Base-by-base conservation (phyloP, 2,113 vertebrate genomes). In the Athene noctua region DNA sequence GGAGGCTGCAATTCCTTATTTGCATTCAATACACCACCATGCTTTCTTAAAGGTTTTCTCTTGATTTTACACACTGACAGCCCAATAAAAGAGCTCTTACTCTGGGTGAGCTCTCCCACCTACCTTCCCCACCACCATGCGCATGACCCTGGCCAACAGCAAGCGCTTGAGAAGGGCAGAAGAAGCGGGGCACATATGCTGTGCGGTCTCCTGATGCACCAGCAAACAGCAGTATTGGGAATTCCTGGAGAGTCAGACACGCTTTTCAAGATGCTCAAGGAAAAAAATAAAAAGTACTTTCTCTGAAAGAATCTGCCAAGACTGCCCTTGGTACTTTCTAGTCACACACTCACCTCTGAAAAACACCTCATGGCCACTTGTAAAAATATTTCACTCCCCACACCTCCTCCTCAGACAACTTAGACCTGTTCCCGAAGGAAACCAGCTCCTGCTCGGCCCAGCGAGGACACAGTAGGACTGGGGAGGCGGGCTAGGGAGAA, bases 41-140 rank as follows among this genome's bases (percentile, higher is more conserved):
- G 5, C 15, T 71, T 88, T 75, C 49, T n/a, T 1, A 15, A 55
- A 81, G 32, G 6, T 15, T 87, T 79, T 42, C 14, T 16, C 42
- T 23, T 51, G 13, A 18, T 47, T 85, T 72, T 20, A 22, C 16
- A 4, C 23, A 8, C 25, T 3, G 16, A 5, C 8, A 79, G 38
- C 4, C 11, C 25, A 6, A 8, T 0, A 5, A 1, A 36, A 62
- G 23, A 78, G 78, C 8, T 20, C 7, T 34, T 20, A 15, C 9
- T 55, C 29, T 3, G 13, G 19, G 38, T 16, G 22, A 40, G 34
- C n/a, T 71, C 52, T 8, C 25, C 13, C 27, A 40, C 2, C 5
- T 7, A 6, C 25, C 20, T 65, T 59, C 32, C 49, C n/a, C 47
- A 34, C 20, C 21, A 29, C 0, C 0, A 0, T 2, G 14, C 15